Evolutionary conservation across 2,888 invertebrate species (phyloP).

Genomic region (Thumatha senex): DNA sequence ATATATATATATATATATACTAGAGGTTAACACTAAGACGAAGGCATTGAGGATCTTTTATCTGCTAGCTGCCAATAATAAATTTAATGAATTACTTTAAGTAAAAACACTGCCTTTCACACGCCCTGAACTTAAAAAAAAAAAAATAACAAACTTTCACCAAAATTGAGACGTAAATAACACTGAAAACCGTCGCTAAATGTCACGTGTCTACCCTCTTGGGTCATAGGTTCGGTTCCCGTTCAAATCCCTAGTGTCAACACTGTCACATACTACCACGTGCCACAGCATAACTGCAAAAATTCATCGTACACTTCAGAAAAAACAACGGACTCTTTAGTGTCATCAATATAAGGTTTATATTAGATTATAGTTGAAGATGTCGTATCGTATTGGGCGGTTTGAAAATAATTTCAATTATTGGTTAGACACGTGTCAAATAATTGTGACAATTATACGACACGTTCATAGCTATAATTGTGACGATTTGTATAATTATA

Average conservation of each 20-base stretch:
- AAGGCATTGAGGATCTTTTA: too few relatives aligned
- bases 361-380: not conserved
- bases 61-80: too few relatives aligned
- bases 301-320: not conserved
- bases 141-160: conserved; percentile 7
- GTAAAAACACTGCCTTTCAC: not conserved
- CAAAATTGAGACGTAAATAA: conserved; percentile 25
- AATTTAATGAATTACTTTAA: too few relatives aligned
- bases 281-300: conserved; percentile 12
- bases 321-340: not conserved
- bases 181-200: conserved; percentile 19
- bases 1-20: too few relatives aligned
- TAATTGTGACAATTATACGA: not conserved
- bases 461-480: conserved; percentile 34
- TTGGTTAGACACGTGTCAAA: conserved; percentile 27
- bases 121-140: conserved; percentile 7
- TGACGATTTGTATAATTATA: conserved; percentile 35
- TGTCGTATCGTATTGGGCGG: not conserved
- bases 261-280: conserved; percentile 31
- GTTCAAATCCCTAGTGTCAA: conserved; percentile 33
- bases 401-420: conserved; percentile 33
- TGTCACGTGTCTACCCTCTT: conserved; percentile 36
- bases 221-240: conserved; percentile 37
- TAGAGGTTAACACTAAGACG: too few relatives aligned
- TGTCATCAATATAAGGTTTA: not conserved